Base-by-base conservation (phyloP, 2,888 invertebrate genomes). In the Oligia fasciuncula region DNA sequence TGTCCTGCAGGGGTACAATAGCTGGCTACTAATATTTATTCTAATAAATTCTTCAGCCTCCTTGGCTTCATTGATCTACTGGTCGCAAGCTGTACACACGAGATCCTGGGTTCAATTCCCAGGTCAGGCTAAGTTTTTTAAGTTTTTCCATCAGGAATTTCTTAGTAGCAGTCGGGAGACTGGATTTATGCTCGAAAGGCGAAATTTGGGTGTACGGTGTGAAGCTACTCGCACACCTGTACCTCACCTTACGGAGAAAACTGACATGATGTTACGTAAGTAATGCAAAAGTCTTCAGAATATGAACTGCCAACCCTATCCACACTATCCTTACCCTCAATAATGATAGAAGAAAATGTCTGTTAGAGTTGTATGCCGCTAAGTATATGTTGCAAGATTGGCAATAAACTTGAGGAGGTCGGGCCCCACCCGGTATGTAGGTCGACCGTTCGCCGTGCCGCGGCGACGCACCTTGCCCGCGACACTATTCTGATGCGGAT, bases 381-480 rank as follows among this genome's bases (percentile, higher is more conserved):
- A 76, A 85, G 79, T 85, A 82, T 82, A 82, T 85, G 85, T 84
- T 87, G 81, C 87, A 76, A 87, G 86, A 94, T 95, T 94, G 94
- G 94, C 95, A 94, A 91, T 95, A 94, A 94, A 94, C 93, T 95
- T 94, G 92, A 91, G 88, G 95, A 93, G 95, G 95, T 94, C 94
- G 93, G 88, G 92, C 91, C 93, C 88, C 91, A 93, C 93, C 87
- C 91, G 94, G 94, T 93, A 95, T 95, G 94, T 96, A 87, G 95
- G 96, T 91, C 95, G 93, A 93, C 94, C 94, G 95, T 93, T 95
- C 88, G 87, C 81, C 83, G 89, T 87, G 89, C 88, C 85, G 84
- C 89, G 84, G 73, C 85, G 81, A 81, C 86, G 88, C 87, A 77
- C 81, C 78, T 60, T 67, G 80, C 79, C 49, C 68, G 84, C 78